Conservation (phyloP, 2,888 invertebrate species). For the Aspidapion aeneum region DNA sequence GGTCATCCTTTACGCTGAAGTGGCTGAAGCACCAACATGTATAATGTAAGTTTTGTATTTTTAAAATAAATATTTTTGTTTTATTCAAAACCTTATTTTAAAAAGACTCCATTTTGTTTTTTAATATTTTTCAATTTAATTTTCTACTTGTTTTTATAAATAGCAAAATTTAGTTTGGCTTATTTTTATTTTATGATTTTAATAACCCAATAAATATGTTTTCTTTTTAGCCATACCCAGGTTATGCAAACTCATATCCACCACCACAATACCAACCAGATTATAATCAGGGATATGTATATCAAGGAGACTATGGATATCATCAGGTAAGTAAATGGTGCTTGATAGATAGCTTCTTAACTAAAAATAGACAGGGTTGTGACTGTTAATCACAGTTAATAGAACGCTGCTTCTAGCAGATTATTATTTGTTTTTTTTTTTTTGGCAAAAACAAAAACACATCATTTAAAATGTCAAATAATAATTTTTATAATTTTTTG, state of each 20-base stretch:
- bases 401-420: too few relatives aligned
- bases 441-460: too few relatives aligned
- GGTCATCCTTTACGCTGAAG: not conserved
- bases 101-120: not conserved
- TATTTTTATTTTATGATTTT: too few relatives aligned
- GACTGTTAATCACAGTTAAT: too few relatives aligned
- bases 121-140: not conserved
- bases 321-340: not conserved
- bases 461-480: too few relatives aligned
- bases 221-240: conserved; percentile 11
- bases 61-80: not conserved
- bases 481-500: too few relatives aligned
- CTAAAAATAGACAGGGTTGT: too few relatives aligned
- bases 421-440: too few relatives aligned
- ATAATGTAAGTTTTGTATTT: not conserved
- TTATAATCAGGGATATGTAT: conserved; percentile 34
- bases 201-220: not conserved
- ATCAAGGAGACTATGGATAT: conserved; percentile 13
- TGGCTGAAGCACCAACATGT: not conserved
- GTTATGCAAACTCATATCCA: conserved; percentile 34
- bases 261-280: conserved; percentile 31
- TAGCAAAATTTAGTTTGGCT: not conserved
- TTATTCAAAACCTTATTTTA: not conserved
- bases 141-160: not conserved
- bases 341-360: not conserved